phyloP scores from a whole-genome alignment of 2,888 invertebrate genomes.

The Drosophila kuntzei region DNA sequence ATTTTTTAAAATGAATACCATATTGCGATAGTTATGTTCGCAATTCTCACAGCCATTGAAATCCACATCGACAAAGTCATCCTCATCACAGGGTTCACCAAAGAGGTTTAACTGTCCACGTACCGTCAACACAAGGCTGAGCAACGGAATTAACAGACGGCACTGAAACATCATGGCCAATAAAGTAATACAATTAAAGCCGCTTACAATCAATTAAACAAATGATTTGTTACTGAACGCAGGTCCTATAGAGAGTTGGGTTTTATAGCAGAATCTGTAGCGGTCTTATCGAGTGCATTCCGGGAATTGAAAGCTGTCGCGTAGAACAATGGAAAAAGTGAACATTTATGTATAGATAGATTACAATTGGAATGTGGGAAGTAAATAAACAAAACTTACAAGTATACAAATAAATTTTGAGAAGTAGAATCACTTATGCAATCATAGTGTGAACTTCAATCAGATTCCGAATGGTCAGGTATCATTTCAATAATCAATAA shows the following conservation, averaged over 20 bases:
- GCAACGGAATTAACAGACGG: constrained; percentile 23
- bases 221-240: constrained; percentile 19
- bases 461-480: background rate
- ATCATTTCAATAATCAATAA: background rate
- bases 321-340: background rate
- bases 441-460: background rate
- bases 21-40: constrained; percentile 50
- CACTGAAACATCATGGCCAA: constrained; percentile 17
- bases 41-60: constrained; percentile 46
- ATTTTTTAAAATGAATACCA: constrained; percentile 52
- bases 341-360: background rate
- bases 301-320: constrained; percentile 1
- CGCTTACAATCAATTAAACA: constrained; percentile 18
- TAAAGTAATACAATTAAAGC: constrained; percentile 1
- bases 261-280: constrained; percentile 27
- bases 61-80: constrained; percentile 59
- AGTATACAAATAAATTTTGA: background rate
- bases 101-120: constrained; percentile 30
- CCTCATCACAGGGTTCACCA: constrained; percentile 14
- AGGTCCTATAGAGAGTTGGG: background rate
- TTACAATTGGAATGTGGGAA: background rate
- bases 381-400: background rate
- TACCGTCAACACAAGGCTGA: constrained; percentile 23
- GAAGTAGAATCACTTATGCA: too few relatives aligned
- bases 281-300: background rate